Conservation (phyloP, 2,797 vertebrate species). For the Lates japonicus region DNA sequence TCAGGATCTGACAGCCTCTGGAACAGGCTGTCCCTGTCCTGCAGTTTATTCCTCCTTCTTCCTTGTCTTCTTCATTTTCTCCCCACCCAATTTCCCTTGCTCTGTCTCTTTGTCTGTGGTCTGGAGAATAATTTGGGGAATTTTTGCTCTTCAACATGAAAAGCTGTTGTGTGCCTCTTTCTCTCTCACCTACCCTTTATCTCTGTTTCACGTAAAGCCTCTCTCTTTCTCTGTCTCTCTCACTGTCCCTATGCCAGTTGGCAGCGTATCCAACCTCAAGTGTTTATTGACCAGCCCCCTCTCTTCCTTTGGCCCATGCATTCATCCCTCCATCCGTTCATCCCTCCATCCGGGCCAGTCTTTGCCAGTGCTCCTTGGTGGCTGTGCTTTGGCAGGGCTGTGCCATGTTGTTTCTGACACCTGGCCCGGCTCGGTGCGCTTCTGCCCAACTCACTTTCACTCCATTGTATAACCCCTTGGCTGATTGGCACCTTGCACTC, state of each 20-base stretch:
- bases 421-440: slow-evolving; percentile 49
- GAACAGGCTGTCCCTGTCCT: slow-evolving; percentile 61
- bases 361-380: slow-evolving; percentile 75
- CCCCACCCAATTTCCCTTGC: slow-evolving; percentile 2
- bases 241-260: slow-evolving; percentile 69
- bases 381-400: slow-evolving; percentile 65
- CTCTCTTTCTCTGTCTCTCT: slow-evolving; percentile 41
- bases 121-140: slow-evolving; percentile 9
- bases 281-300: slow-evolving; percentile 78
- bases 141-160: slow-evolving; percentile 37
- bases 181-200: slow-evolving; percentile 46
- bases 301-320: slow-evolving; percentile 64
- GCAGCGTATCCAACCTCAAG: slow-evolving; percentile 77
- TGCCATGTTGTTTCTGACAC: slow-evolving; percentile 75
- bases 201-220: slow-evolving; percentile 47
- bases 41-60: slow-evolving; percentile 17
- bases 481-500: slow-evolving; percentile 32
- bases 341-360: slow-evolving; percentile 61
- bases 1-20: slow-evolving; percentile 42
- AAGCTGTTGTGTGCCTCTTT: slow-evolving; percentile 1
- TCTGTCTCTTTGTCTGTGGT: slow-evolving; percentile 10
- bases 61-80: slow-evolving; percentile 10
- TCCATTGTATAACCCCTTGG: slow-evolving; percentile 36
- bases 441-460: slow-evolving; percentile 51
- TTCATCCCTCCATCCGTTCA: slow-evolving; percentile 59